Conservation (phyloP, 2,888 invertebrate genomes). For the Sericinus montela region DNA sequence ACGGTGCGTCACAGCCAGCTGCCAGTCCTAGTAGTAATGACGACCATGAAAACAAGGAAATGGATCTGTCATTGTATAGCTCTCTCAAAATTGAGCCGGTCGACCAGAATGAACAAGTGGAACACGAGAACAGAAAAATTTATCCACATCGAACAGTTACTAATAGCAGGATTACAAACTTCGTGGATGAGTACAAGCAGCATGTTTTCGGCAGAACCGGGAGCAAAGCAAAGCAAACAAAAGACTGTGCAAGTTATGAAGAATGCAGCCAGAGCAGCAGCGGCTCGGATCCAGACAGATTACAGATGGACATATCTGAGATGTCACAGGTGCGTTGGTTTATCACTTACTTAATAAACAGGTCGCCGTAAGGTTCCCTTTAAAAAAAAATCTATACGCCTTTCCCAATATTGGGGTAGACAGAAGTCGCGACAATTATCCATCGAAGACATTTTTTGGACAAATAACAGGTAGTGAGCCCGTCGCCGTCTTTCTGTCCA, state of each 20-base stretch:
- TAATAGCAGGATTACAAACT: constrained; percentile 46
- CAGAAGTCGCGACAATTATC: too few relatives aligned
- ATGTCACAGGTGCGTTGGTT: constrained; percentile 60
- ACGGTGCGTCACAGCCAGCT: constrained; percentile 46
- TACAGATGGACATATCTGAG: constrained; percentile 84
- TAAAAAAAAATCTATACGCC: too few relatives aligned
- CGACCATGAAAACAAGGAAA: constrained; percentile 68
- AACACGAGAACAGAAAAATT: constrained; percentile 39
- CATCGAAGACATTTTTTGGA: too few relatives aligned
- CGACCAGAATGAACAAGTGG: constrained; percentile 42
- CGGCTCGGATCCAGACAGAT: constrained; percentile 86
- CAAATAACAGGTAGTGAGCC: too few relatives aligned
- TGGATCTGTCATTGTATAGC: constrained; percentile 69
- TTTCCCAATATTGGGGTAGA: too few relatives aligned
- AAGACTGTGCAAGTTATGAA: constrained; percentile 75
- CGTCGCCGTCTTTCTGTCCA: too few relatives aligned
- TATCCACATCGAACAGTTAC: constrained; percentile 45
- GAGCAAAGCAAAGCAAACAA: constrained; percentile 47
- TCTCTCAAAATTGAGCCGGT: constrained; percentile 58
- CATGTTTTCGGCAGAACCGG: constrained; percentile 49
- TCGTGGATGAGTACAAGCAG: constrained; percentile 60
- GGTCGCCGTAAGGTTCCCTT: too few relatives aligned
- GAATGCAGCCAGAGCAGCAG: constrained; percentile 83
- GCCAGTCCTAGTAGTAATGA: constrained; percentile 58
- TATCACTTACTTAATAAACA: neutral